Conservation (phyloP, 2,797 vertebrate genomes). For the Rhinoraja longicauda region DNA sequence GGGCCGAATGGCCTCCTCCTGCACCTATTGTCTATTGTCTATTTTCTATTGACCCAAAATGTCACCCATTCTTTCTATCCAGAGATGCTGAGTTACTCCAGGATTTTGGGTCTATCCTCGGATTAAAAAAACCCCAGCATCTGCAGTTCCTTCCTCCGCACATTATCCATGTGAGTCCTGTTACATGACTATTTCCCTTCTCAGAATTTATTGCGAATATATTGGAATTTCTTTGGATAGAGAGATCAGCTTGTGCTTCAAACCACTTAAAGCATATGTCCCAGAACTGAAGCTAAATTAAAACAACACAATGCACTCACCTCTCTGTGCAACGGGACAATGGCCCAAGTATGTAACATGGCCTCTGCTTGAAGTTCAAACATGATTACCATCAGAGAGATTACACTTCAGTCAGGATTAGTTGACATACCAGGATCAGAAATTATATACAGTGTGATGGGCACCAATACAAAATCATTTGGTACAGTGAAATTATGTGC, state of each 20-base stretch:
- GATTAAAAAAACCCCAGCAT: too few relatives aligned
- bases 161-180: neutral
- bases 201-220: neutral
- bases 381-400: constrained; percentile 12
- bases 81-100: too few relatives aligned
- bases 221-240: neutral
- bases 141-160: too few relatives aligned
- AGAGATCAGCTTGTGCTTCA: neutral
- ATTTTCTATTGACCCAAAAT: too few relatives aligned
- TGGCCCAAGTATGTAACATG: neutral
- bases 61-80: too few relatives aligned
- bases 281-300: neutral
- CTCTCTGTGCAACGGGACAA: neutral
- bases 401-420: constrained; percentile 28
- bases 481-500: constrained; percentile 25
- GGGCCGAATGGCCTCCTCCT: too few relatives aligned
- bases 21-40: too few relatives aligned
- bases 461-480: constrained; percentile 5
- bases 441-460: constrained; percentile 14
- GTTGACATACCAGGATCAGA: constrained; percentile 1
- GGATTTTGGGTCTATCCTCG: too few relatives aligned
- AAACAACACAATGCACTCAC: constrained; percentile 17
- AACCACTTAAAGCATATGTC: neutral
- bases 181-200: neutral
- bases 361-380: constrained; percentile 16